A percentile compares a stretch with the other conserved stretches of the same genome.
phyloP scores from a whole-genome alignment of 2,113 vertebrate genomes.

The Hypomesus transpacificus region DNA sequence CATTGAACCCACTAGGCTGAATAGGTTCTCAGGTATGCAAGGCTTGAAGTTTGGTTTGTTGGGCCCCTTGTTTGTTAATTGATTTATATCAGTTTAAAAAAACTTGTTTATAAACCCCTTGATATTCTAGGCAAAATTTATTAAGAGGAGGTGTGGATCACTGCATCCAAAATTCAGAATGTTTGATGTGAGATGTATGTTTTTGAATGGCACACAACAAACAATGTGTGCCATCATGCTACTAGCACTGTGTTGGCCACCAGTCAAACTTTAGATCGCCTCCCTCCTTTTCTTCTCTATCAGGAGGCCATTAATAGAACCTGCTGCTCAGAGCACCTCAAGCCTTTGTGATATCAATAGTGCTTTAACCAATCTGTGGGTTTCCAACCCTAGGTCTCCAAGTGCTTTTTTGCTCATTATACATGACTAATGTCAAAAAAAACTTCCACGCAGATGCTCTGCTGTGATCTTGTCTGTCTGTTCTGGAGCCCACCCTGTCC shows the following conservation, averaged over 20 bases:
- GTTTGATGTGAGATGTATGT: conserved; percentile 56
- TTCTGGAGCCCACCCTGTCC: conserved; percentile 64
- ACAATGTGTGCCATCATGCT: conserved; percentile 56
- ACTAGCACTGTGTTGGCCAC: conserved; percentile 55
- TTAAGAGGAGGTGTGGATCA: conserved; percentile 45
- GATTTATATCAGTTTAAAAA: background rate
- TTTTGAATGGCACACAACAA: conserved; percentile 36
- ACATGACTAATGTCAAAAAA: conserved; percentile 60
- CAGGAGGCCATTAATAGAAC: conserved; percentile 63
- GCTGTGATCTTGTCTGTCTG: conserved; percentile 66
- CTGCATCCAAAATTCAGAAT: conserved; percentile 37
- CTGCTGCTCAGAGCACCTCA: conserved; percentile 68
- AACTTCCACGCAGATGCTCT: background rate
- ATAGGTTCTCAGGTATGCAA: conserved; percentile 53
- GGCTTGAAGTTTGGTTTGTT: conserved; percentile 51
- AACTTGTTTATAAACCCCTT: conserved; percentile 18
- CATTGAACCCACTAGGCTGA: conserved; percentile 35
- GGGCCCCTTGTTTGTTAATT: conserved; percentile 36
- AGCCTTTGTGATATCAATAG: conserved; percentile 71
- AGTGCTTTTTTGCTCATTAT: conserved; percentile 64
- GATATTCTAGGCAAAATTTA: conserved; percentile 40
- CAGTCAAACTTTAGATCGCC: conserved; percentile 53
- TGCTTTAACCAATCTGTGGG: conserved; percentile 68
- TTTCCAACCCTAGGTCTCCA: conserved; percentile 52
- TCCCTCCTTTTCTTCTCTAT: conserved; percentile 52